Evolutionary conservation across 2,113 vertebrate species (phyloP).

Genomic region (Mus pahari): DNA sequence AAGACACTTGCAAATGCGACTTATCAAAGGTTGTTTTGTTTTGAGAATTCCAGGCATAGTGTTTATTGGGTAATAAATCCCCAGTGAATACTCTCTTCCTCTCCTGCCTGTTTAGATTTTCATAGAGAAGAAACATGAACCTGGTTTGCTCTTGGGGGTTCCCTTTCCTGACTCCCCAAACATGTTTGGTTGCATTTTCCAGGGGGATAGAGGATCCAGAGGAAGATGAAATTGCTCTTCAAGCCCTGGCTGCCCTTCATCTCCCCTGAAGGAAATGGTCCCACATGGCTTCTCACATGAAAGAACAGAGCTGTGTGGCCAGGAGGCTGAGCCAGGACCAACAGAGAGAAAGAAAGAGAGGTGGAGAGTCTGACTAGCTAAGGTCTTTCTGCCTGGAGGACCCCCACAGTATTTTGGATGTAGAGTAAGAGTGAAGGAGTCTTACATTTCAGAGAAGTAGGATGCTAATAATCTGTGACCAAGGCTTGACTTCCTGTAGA

Average conservation of each 20-base stretch:
- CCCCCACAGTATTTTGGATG: background rate
- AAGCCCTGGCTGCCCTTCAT: background rate
- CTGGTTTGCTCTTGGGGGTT: background rate
- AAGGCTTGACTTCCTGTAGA: constrained; percentile 15
- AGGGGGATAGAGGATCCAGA: background rate
- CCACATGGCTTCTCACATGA: background rate
- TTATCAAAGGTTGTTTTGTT: background rate
- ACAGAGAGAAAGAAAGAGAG: background rate
- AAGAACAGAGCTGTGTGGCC: constrained; percentile 9
- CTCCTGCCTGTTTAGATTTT: background rate
- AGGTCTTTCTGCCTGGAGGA: background rate
- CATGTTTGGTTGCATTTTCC: background rate
- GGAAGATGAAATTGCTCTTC: constrained; percentile 14
- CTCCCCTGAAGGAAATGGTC: constrained; percentile 4
- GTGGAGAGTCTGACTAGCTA: background rate
- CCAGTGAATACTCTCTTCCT: background rate
- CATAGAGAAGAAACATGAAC: background rate
- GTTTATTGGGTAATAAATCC: background rate
- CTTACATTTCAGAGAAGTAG: constrained; percentile 18
- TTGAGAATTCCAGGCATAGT: background rate
- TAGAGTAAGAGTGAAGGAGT: background rate
- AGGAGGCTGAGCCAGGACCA: background rate
- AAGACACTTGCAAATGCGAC: background rate
- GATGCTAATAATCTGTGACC: background rate
- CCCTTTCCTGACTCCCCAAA: background rate